Percentiles rank a stretch among this genome's conserved stretches.
These are phyloP conservation scores for Amphibalanus amphitrite DNA, from an alignment of 1,140 invertebrate genomes.

Conservation along the genomic window DNA sequence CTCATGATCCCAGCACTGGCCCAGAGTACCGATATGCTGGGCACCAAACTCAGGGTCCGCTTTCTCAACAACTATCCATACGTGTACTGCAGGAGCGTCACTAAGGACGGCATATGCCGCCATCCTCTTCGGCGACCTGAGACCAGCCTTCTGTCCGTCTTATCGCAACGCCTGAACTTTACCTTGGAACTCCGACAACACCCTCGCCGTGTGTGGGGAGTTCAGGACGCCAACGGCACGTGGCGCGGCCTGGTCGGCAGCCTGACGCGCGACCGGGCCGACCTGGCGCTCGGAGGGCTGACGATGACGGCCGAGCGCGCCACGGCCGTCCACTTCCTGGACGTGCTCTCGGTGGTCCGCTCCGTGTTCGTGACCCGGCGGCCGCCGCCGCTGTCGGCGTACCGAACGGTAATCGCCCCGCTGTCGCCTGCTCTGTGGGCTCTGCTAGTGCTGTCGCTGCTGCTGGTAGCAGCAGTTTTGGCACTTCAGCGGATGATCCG, in stretches of 20 bases:
- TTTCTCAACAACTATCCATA: background rate
- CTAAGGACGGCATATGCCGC: too few species aligned
- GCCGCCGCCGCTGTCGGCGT: background rate
- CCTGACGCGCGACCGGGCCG: background rate
- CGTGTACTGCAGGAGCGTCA: background rate
- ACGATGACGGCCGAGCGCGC: background rate
- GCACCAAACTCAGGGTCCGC: background rate
- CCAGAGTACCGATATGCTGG: background rate
- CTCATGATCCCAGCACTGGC: background rate
- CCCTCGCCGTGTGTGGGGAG: background rate
- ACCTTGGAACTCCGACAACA: background rate
- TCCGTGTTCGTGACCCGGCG: background rate
- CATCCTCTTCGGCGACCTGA: background rate
- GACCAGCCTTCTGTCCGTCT: background rate
- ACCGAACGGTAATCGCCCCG: background rate
- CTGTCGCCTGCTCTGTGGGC: background rate
- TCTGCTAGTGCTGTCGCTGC: background rate
- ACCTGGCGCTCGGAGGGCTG: background rate
- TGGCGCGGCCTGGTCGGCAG: background rate
- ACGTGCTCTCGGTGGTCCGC: background rate
- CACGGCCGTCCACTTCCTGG: background rate
- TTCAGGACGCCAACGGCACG: background rate
- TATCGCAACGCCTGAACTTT: background rate
- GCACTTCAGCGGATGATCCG: background rate
- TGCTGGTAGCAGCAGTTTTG: background rate